Evolutionary conservation across 1,140 invertebrate genomes (phyloP).

Genomic region (Nomia melanderi): DNA sequence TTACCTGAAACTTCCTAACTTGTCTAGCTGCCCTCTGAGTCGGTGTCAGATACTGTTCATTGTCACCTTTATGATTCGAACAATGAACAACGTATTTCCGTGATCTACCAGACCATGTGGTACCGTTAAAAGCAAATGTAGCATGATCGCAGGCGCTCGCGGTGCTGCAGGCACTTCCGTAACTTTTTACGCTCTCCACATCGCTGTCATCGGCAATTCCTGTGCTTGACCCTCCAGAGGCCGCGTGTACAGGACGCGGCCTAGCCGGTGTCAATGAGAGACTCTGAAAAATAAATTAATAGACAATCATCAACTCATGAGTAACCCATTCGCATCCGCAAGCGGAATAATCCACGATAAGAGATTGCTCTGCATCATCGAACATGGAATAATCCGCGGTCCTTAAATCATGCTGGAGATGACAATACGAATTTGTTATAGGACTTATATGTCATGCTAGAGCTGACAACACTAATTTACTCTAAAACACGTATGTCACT

Average conservation of each 20-base stretch:
- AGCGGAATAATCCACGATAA: no score
- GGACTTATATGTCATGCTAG: no score
- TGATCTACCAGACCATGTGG: constrained; percentile 85
- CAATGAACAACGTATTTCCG: constrained; percentile 91
- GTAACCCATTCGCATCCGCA: not conserved
- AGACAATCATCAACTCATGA: not conserved
- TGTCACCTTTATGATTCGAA: constrained; percentile 87
- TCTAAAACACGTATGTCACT: no score
- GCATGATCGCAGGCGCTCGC: constrained; percentile 88
- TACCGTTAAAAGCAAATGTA: constrained; percentile 89
- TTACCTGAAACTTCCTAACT: constrained; percentile 85
- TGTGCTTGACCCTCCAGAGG: constrained; percentile 62
- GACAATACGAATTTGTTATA: no score
- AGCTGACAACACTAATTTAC: no score
- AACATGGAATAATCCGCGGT: no score
- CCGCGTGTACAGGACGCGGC: constrained; percentile 69
- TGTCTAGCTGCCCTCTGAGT: constrained; percentile 91
- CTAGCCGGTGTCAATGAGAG: constrained; percentile 79
- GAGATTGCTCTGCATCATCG: no score
- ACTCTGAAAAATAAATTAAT: constrained; percentile 70
- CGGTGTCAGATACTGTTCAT: constrained; percentile 91
- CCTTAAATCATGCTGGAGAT: no score
- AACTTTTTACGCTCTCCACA: constrained; percentile 88
- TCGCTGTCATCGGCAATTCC: constrained; percentile 85
- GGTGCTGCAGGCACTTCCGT: constrained; percentile 87